Base-by-base conservation (phyloP, 2,113 vertebrate genomes). In the Poicephalus gulielmi region DNA sequence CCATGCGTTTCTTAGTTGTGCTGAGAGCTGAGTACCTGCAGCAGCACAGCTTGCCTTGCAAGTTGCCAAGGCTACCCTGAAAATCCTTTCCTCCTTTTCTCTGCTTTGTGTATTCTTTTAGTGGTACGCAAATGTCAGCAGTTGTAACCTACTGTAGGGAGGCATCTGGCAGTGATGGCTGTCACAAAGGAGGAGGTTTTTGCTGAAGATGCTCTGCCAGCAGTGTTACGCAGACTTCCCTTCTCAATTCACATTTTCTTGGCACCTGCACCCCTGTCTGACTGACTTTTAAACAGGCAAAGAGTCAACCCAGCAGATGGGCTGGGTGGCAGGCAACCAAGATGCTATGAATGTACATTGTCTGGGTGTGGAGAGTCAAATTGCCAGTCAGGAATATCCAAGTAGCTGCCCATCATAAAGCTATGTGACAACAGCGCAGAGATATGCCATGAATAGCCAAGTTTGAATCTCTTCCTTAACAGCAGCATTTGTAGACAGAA, bases 231-330 rank as follows among this genome's bases (percentile, higher is more conserved):
- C 92, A 97, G 92, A 66, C 85, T 96, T 78, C 76, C 79, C 91
- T 95, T 94, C 95, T 91, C 93, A 92, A 91, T 91, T 83, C 95
- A 71, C 91, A 86, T 92, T 91, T 92, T 95, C 94, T 96, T 97
- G 96, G 96, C 94, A 86, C 69, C 80, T 75, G 88, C 49, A 80
- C 55, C 83, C 93, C 47, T 90, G 90, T 95, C 96, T 96, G 91
- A 90, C 95, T 97, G 96, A 96, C 87, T 96, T 95, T 89, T 92
- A 95, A 95, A 88, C 1, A 31, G 95, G 94, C 91, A 95, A 83
- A 90, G 91, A 95, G 83, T 96, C 96, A 95, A 92, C 68, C 85
- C 87, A 95, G 87, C 96, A 96, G 96, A 97, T 94, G 93, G 95
- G 87, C 70, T 16, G 62, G 47, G 82, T 96, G 94, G 96, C 93